Conservation (phyloP, 2,113 vertebrate species). For the Pipa parva region DNA sequence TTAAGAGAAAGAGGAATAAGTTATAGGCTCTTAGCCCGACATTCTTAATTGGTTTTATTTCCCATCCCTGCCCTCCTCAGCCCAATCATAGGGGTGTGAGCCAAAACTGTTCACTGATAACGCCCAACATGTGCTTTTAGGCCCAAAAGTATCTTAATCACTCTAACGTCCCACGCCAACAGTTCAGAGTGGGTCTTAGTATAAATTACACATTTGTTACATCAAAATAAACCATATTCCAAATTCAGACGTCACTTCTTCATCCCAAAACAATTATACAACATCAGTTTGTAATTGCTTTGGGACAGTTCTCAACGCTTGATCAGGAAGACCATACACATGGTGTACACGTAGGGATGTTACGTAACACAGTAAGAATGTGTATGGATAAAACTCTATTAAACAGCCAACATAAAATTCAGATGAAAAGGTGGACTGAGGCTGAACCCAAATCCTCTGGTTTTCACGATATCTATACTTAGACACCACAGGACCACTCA, state of each 20-base stretch:
- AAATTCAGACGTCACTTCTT: background rate
- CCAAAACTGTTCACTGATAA: background rate
- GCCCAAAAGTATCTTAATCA: background rate
- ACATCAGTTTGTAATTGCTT: background rate
- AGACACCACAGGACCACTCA: no score
- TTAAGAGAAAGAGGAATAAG: no score
- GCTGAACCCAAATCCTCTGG: no score
- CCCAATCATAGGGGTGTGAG: background rate
- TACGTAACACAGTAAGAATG: constrained; percentile 2
- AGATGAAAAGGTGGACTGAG: no score
- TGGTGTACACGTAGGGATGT: background rate
- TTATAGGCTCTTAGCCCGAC: no score
- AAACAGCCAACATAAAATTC: no score
- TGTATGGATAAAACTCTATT: background rate
- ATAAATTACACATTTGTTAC: background rate
- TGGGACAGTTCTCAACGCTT: background rate
- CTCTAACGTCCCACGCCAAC: background rate
- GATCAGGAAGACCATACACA: background rate
- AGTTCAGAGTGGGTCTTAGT: background rate
- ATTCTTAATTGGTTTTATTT: no score
- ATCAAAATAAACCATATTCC: no score
- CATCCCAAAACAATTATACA: background rate
- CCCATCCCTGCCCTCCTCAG: no score
- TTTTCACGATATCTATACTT: no score
- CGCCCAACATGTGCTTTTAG: background rate